Conservation (phyloP, 2,113 vertebrate genomes). For the Pomatorhinus ruficollis region DNA sequence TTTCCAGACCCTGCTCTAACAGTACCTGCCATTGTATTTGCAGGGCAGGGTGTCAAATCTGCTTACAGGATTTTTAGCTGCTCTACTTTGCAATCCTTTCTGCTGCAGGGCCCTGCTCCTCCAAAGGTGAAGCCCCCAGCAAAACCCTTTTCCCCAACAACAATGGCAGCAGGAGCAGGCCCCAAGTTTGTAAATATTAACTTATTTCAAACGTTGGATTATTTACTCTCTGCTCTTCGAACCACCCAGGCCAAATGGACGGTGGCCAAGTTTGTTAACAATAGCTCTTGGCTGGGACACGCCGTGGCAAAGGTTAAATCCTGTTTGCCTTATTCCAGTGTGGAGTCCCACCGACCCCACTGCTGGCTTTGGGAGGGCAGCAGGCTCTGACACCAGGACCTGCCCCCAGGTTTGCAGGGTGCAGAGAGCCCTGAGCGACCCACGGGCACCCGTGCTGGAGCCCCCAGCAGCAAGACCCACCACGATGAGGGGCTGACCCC, state of each 20-base stretch:
- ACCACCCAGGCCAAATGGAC: neutral
- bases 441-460: fast-evolving
- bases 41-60: constrained; percentile 36
- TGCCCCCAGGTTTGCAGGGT: neutral
- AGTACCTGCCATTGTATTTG: constrained; percentile 36
- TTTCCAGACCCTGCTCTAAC: neutral
- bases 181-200: constrained; percentile 37
- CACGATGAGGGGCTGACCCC: fast-evolving
- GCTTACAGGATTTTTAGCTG: constrained; percentile 16
- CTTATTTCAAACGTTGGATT: constrained; percentile 16
- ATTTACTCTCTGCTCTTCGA: constrained; percentile 27
- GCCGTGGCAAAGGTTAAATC: constrained; percentile 56
- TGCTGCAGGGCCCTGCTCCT: neutral
- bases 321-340: constrained; percentile 21
- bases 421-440: fast-evolving
- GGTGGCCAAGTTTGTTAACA: constrained; percentile 52
- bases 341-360: neutral
- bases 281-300: constrained; percentile 57
- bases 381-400: neutral
- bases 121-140: fast-evolving
- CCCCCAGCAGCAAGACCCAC: neutral
- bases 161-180: neutral
- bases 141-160: neutral
- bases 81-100: neutral
- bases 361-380: neutral